A percentile compares a stretch with the other conserved stretches of the same genome.
Conservation (phyloP, 2,113 vertebrate species). For the Festucalex cinctus region DNA sequence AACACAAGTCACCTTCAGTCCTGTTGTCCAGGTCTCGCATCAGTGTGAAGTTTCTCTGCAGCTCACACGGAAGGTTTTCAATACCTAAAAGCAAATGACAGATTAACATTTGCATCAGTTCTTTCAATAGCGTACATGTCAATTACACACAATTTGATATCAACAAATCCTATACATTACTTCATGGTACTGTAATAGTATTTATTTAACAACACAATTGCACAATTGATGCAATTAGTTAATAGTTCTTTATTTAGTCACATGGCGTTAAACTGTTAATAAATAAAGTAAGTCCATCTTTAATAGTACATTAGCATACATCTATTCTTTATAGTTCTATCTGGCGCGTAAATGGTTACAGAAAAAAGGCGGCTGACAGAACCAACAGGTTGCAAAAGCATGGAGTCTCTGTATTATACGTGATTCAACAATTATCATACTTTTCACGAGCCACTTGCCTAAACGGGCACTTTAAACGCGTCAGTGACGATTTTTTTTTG, state of each 20-base stretch:
- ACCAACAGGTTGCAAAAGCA: slow-evolving; percentile 56
- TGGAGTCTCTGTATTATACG: neutral
- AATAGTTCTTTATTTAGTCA: neutral
- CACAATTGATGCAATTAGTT: neutral
- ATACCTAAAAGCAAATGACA: slow-evolving; percentile 75
- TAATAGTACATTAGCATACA: neutral
- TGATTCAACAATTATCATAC: neutral
- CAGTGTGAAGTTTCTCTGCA: slow-evolving; percentile 95
- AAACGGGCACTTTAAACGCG: neutral
- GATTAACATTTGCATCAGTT: neutral
- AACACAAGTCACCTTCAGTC: slow-evolving; percentile 81
- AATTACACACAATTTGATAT: neutral
- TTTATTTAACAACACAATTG: neutral
- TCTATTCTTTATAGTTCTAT: neutral
- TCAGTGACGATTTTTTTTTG: neutral
- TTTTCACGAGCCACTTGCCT: neutral
- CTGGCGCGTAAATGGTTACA: slow-evolving; percentile 43
- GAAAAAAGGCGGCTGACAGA: slow-evolving; percentile 39
- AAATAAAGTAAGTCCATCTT: neutral
- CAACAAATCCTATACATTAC: no score
- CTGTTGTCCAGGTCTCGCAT: slow-evolving; percentile 94
- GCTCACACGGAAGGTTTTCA: slow-evolving; percentile 92
- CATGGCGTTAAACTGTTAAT: neutral
- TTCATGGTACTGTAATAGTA: no score
- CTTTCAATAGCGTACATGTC: neutral